Conservation (phyloP, 2,113 vertebrate species). For the Mus pahari region DNA sequence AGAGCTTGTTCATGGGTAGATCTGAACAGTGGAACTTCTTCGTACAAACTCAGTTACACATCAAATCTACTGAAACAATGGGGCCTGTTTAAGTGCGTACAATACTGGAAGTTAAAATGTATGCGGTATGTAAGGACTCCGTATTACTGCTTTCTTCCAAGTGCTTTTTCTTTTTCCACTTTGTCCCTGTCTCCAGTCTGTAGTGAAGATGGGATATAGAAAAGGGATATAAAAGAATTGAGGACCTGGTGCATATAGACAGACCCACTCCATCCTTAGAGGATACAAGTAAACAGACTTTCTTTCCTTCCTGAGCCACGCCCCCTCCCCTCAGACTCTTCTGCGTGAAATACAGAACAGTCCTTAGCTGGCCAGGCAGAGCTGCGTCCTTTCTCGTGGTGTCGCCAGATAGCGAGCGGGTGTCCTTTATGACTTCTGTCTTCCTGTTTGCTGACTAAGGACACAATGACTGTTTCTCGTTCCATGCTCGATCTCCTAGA, state of each 20-base stretch:
- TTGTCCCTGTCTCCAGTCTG: neutral
- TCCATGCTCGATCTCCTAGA: neutral
- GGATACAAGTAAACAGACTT: neutral
- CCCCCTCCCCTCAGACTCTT: neutral
- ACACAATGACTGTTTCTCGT: neutral
- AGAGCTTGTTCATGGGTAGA: neutral
- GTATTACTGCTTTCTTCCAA: neutral
- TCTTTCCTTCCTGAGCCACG: neutral
- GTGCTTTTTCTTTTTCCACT: neutral
- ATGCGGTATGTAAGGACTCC: neutral
- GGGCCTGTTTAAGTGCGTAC: neutral
- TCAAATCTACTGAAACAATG: conserved; percentile 15
- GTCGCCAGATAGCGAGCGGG: rapidly evolving
- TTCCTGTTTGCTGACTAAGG: neutral
- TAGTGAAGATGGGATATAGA: neutral
- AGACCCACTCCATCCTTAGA: neutral
- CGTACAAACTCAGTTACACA: neutral
- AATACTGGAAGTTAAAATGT: conserved; percentile 7
- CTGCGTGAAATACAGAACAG: neutral
- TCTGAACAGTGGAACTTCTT: neutral
- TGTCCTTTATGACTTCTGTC: neutral
- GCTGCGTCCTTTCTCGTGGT: neutral
- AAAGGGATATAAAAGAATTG: neutral
- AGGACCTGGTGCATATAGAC: neutral
- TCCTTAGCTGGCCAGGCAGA: neutral